Evolutionary conservation across 2,888 invertebrate genomes (phyloP).

Genomic region (Orthosia gracilis): DNA sequence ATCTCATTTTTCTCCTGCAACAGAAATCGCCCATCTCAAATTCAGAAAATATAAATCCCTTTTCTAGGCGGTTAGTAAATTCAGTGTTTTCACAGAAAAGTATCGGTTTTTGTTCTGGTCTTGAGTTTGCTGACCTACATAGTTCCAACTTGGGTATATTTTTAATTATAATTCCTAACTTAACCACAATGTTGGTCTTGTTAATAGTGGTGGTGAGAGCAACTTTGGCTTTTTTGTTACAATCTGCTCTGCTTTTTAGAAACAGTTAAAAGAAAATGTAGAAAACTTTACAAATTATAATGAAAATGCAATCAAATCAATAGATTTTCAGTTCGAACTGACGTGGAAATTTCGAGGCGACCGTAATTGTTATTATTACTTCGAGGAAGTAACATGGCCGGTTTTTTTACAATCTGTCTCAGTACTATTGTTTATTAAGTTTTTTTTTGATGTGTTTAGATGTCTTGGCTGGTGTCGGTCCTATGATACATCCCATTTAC

Average conservation of each 20-base stretch:
- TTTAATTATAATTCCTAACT: constrained; percentile 57
- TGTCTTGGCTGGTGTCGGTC: too few species aligned
- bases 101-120: constrained; percentile 49
- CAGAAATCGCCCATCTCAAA: not conserved
- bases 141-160: constrained; percentile 35
- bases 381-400: too few species aligned
- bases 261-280: not conserved
- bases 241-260: not conserved
- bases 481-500: too few species aligned
- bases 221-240: not conserved
- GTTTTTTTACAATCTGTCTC: too few species aligned
- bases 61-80: constrained; percentile 18
- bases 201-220: not conserved
- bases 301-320: not conserved
- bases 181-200: constrained; percentile 13
- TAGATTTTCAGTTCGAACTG: too few species aligned
- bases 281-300: too few species aligned
- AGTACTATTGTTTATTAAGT: too few species aligned
- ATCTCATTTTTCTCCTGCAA: too few species aligned
- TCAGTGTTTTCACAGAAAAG: constrained; percentile 4
- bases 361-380: too few species aligned
- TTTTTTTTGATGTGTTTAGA: too few species aligned
- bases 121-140: constrained; percentile 40
- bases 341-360: too few species aligned
- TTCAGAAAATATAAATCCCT: not conserved